Percentiles rank a stretch among this genome's conserved stretches.
Evolutionary conservation across 2,113 vertebrate genomes (phyloP).

Genomic region (Nestor notabilis): DNA sequence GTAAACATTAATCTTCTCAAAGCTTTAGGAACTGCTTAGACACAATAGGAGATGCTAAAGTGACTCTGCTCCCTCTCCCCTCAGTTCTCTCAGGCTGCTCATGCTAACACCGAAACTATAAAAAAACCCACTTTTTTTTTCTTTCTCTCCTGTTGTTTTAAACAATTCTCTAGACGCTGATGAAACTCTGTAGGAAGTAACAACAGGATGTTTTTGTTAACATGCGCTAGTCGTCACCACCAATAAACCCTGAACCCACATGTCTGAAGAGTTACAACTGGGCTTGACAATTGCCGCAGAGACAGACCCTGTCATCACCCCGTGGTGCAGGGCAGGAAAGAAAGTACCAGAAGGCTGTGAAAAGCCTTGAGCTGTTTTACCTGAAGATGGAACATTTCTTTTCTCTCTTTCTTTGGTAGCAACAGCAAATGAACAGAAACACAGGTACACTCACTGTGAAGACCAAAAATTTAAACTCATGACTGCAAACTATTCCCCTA

Average conservation of each 20-base stretch:
- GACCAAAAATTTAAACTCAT: neutral
- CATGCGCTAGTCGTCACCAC: neutral
- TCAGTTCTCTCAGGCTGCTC: neutral
- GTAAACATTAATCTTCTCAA: neutral
- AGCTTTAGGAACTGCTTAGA: neutral
- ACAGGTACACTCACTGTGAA: neutral
- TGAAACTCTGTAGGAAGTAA: neutral
- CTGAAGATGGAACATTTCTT: neutral
- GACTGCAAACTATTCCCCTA: neutral
- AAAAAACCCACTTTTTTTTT: neutral
- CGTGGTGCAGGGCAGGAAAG: neutral
- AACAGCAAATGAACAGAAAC: neutral
- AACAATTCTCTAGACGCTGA: neutral
- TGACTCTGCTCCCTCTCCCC: neutral
- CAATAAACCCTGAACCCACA: neutral
- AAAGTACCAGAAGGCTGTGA: neutral
- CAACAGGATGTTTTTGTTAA: neutral
- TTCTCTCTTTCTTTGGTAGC: neutral
- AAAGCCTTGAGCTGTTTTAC: neutral
- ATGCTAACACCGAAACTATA: neutral
- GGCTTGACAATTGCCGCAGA: neutral
- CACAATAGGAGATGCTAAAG: neutral
- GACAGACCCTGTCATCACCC: neutral
- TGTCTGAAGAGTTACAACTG: neutral
- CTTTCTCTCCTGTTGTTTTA: neutral